Conservation (phyloP, 2,797 vertebrate genomes). For the Pangasius macronema region DNA sequence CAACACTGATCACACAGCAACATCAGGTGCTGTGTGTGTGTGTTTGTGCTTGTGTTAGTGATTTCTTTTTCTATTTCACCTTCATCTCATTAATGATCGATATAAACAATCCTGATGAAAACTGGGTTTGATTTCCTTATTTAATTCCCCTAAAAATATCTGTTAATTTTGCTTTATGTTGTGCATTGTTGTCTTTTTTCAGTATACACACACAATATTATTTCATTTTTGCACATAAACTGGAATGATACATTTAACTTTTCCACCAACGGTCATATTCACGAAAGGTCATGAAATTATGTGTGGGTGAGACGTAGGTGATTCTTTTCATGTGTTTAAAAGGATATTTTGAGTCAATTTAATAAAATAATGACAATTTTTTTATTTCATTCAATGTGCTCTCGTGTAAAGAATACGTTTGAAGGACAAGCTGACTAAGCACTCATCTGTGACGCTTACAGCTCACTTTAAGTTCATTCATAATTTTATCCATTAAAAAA, state of each 20-base stretch:
- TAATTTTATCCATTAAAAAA: not conserved
- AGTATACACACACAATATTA: not conserved
- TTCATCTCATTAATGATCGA: not conserved
- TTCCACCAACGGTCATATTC: not conserved
- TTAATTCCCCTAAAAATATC: not conserved
- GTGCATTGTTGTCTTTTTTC: not conserved
- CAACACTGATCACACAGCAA: conserved; percentile 22
- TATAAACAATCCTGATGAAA: not conserved
- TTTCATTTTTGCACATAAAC: not conserved
- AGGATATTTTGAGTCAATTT: not conserved
- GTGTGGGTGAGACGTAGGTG: not conserved
- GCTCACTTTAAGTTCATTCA: not conserved
- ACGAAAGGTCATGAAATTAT: not conserved
- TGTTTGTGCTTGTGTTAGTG: not conserved
- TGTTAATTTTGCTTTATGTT: not conserved
- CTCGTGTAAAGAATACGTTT: not conserved
- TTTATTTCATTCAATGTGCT: not conserved
- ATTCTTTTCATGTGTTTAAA: not conserved
- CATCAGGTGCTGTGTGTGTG: conserved; percentile 24
- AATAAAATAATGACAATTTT: not conserved
- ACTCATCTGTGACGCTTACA: not conserved
- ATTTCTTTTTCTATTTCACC: not conserved
- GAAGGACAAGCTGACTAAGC: not conserved
- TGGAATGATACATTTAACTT: not conserved
- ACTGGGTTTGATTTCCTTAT: not conserved